These are phyloP conservation scores for Thera britannica DNA, from an alignment of 2,888 invertebrate species.

Conservation along the genomic window DNA sequence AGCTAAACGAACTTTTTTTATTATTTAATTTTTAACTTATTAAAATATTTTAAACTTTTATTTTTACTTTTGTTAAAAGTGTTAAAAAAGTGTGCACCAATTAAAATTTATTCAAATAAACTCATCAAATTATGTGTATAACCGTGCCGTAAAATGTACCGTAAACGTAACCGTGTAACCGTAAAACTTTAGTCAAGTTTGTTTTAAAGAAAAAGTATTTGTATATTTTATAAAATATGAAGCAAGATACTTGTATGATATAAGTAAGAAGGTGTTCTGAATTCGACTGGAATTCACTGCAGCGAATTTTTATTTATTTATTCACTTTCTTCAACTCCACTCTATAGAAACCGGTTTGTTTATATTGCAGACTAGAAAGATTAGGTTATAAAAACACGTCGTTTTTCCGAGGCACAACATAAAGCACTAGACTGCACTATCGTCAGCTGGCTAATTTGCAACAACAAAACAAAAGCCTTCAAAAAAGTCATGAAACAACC, in stretches of 20 bases:
- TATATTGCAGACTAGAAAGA: slow-evolving; percentile 24
- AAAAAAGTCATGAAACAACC: slow-evolving; percentile 43
- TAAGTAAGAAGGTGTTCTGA: not conserved
- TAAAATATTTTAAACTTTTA: no score
- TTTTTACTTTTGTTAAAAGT: no score
- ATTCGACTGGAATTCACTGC: slow-evolving; percentile 22
- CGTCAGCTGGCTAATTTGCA: slow-evolving; percentile 81
- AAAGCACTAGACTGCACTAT: slow-evolving; percentile 67
- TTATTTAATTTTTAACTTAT: no score
- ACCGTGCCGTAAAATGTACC: no score
- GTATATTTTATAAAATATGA: not conserved
- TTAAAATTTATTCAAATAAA: no score
- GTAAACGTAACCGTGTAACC: no score
- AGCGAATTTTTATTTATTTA: slow-evolving; percentile 23
- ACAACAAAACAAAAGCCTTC: slow-evolving; percentile 72
- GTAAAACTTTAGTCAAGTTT: no score
- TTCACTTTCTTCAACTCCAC: slow-evolving; percentile 29
- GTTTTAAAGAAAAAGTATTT: no score
- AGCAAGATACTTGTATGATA: not conserved
- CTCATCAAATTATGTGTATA: no score
- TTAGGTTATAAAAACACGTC: slow-evolving; percentile 59
- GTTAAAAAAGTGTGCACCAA: no score
- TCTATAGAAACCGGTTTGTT: slow-evolving; percentile 32
- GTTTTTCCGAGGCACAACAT: slow-evolving; percentile 58
- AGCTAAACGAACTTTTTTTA: no score